Evolutionary conservation across 2,888 invertebrate genomes (phyloP).

Genomic region (Dolomedes plantarius): DNA sequence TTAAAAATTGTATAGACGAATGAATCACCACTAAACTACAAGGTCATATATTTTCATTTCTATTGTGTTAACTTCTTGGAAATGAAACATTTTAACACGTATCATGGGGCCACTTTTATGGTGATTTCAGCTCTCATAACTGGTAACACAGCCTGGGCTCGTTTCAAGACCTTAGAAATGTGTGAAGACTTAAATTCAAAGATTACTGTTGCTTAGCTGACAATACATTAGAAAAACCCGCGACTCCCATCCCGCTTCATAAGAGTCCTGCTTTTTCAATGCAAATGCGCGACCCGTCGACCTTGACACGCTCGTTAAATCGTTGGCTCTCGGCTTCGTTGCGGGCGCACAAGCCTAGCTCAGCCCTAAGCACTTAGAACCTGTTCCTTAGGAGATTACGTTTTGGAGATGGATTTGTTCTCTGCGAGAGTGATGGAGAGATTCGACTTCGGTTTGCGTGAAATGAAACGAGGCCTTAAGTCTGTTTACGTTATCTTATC

Average conservation of each 20-base stretch:
- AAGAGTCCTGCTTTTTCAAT: background rate
- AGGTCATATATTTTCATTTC: too few relatives aligned
- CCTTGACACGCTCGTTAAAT: constrained; percentile 41
- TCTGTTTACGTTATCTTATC: too few relatives aligned
- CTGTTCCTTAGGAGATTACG: constrained; percentile 24
- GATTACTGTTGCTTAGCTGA: too few relatives aligned
- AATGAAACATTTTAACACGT: too few relatives aligned
- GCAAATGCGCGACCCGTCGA: constrained; percentile 31
- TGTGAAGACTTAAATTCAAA: too few relatives aligned
- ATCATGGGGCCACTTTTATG: too few relatives aligned
- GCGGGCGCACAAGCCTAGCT: background rate
- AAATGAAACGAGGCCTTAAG: background rate
- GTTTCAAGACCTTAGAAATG: too few relatives aligned
- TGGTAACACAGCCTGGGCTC: too few relatives aligned
- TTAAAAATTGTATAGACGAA: too few relatives aligned
- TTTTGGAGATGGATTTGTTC: background rate
- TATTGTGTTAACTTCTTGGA: too few relatives aligned
- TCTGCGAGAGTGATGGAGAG: background rate
- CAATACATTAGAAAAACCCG: background rate
- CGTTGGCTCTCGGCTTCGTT: constrained; percentile 2
- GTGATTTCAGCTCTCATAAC: too few relatives aligned
- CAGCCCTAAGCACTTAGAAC: constrained; percentile 12
- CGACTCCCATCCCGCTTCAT: background rate
- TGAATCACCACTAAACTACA: too few relatives aligned
- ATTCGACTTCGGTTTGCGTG: background rate